Evolutionary conservation across 2,888 invertebrate species (phyloP), one percentile per base, ranked within the genome.

Genomic region (Habrosyne pyritoides): DNA sequence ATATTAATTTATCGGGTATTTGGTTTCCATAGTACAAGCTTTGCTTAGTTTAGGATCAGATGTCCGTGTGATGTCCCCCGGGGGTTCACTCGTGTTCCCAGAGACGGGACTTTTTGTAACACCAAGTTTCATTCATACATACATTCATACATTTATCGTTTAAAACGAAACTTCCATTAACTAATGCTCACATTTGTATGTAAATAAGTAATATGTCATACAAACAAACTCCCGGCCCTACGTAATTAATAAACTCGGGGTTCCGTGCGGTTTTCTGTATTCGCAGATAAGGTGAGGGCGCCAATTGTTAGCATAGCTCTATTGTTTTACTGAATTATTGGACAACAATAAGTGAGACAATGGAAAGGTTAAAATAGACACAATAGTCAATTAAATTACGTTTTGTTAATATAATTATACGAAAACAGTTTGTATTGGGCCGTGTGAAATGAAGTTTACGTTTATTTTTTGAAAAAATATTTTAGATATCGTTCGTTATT

Each of bases 361-460:
- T 42, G 18, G 42, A 42, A 18, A 42, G 42, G 18, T 42, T 42
- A 42, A 42, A 42, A 42, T 8, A 18, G 18, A 42, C 18, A 42
- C 42, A 42, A 42, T 42, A 42, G 42, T 42, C 42, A 42, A 42
- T 42, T 42, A 42, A 42, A 42, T 42, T 42, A 42, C 42, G 42
- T 42, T 42, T 18, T 42, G 42, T 42, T 42, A 42, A 33, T n/a
- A 33, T 1, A 33, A 33, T 42, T 18, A 18, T 18, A 12, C 5
- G 7, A 14, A 42, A 42, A 42, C 12, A 2, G 12, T 18, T 42
- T 42, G 1, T 42, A 8, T 18, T 18, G 14, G 14, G 18, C 6
- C 36, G 36, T 14, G 5, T 36, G 0, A 4, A 12, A 12, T 30
- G 28, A 28, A 30, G 10, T 30, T 30, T 30, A 4, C 2, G 3